phyloP scores from a whole-genome alignment of 2,888 invertebrate genomes.

The Glyphotaelius pellucidus region DNA sequence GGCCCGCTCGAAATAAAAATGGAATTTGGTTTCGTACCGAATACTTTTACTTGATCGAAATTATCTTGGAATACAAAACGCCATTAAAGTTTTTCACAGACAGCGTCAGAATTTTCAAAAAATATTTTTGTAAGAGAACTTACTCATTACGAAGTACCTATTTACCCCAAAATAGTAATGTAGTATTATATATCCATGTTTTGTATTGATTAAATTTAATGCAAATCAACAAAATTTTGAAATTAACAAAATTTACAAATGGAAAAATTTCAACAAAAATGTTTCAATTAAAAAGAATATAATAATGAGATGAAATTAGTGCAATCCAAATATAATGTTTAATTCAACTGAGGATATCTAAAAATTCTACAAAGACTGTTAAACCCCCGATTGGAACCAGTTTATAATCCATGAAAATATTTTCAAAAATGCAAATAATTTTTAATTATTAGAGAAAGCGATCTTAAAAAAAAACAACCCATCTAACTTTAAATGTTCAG shows the following conservation, averaged over 20 bases:
- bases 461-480: background rate
- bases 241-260: too few relatives aligned
- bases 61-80: background rate
- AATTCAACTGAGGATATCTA: too few relatives aligned
- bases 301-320: background rate
- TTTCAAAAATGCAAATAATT: background rate
- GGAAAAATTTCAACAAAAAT: background rate
- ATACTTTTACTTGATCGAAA: conserved; percentile 48
- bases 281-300: background rate
- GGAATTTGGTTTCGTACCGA: conserved; percentile 46
- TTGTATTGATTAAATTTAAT: background rate
- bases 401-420: background rate
- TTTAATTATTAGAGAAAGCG: background rate
- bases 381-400: background rate
- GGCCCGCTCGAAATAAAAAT: conserved; percentile 37
- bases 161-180: background rate
- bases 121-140: background rate
- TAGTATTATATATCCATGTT: background rate
- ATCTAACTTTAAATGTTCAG: background rate
- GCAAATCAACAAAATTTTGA: too few relatives aligned
- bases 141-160: background rate
- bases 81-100: background rate
- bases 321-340: too few relatives aligned
- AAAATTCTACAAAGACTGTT: background rate
- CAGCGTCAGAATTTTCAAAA: background rate